Percentiles rank a stretch among this genome's conserved stretches.
phyloP scores from a whole-genome alignment of 2,113 vertebrate genomes.

The Aegypius monachus region DNA sequence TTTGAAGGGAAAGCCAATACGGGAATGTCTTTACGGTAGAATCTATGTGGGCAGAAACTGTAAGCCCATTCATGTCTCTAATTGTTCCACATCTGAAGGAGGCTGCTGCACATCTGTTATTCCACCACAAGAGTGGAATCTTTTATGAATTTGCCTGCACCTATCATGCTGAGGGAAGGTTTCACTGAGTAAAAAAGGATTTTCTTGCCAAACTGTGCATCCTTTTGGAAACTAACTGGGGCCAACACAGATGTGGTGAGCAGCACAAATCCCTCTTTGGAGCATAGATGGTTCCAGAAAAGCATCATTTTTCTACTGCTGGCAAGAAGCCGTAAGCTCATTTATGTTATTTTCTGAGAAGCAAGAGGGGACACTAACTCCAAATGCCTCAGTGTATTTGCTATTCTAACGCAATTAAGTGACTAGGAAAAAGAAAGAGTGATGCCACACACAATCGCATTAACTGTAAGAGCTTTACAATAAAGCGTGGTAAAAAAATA shows the following conservation, averaged over 20 bases:
- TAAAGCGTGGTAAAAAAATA: neutral
- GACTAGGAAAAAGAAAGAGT: neutral
- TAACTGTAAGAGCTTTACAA: neutral
- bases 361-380: neutral
- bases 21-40: neutral
- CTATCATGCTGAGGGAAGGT: slow-evolving; percentile 14
- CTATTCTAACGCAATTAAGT: neutral
- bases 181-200: neutral
- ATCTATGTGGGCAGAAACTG: neutral
- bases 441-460: neutral
- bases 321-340: neutral
- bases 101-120: slow-evolving; percentile 32
- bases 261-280: slow-evolving; percentile 35
- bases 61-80: slow-evolving; percentile 8
- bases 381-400: neutral
- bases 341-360: slow-evolving; percentile 34
- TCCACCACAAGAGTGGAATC: slow-evolving; percentile 35
- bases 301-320: slow-evolving; percentile 8
- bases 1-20: neutral
- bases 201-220: slow-evolving; percentile 38
- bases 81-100: slow-evolving; percentile 42
- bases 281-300: slow-evolving; percentile 31
- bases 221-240: slow-evolving; percentile 51
- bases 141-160: slow-evolving; percentile 40
- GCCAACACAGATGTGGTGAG: slow-evolving; percentile 54